A percentile compares a stretch with the other conserved stretches of the same genome.
phyloP scores from a whole-genome alignment of 2,113 vertebrate genomes.

The Campylomormyrus tamandua region DNA sequence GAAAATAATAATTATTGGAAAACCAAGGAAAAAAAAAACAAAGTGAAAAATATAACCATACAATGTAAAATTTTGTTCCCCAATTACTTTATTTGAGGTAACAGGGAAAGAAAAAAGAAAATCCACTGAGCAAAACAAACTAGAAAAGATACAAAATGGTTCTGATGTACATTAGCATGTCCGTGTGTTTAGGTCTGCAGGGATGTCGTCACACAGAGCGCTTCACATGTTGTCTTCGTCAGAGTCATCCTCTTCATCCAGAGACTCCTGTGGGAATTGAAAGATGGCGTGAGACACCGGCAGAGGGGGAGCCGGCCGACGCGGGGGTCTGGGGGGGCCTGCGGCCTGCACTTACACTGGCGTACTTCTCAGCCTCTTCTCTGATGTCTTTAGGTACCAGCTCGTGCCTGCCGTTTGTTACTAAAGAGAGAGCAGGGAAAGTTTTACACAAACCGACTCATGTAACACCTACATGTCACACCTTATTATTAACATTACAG shows the following conservation, averaged over 20 bases:
- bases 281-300: neutral
- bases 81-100: constrained; percentile 16
- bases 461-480: neutral
- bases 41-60: neutral
- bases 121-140: neutral
- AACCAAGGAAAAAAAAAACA: neutral
- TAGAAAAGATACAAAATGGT: constrained; percentile 23
- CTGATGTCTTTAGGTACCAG: constrained; percentile 88
- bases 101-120: constrained; percentile 4
- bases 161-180: neutral
- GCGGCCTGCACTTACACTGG: constrained; percentile 70
- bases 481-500: neutral
- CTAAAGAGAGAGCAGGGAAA: constrained; percentile 47
- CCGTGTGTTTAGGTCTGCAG: neutral
- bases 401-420: constrained; percentile 90
- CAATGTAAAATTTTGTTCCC: neutral
- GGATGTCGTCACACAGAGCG: neutral
- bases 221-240: constrained; percentile 97
- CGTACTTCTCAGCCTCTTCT: constrained; percentile 97
- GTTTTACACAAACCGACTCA: neutral
- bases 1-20: neutral
- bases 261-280: constrained; percentile 76
- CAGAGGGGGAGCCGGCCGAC: neutral
- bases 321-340: neutral
- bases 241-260: constrained; percentile 98